Percentiles rank a stretch among this genome's conserved stretches.
phyloP scores from a whole-genome alignment of 2,797 vertebrate genomes.

The Enteromius viviparus region DNA sequence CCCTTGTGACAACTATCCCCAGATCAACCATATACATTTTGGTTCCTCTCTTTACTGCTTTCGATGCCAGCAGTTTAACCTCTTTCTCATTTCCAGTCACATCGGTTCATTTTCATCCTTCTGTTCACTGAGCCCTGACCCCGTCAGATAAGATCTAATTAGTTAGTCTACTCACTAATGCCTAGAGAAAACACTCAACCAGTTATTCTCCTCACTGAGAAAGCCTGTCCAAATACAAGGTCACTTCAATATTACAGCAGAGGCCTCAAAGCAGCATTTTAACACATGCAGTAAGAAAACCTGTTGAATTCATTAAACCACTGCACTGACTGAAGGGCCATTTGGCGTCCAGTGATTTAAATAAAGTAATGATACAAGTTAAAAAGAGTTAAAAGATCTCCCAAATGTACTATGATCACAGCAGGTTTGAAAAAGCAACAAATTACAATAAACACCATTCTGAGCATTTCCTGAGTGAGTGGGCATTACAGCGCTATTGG shows the following conservation, averaged over 20 bases:
- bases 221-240: slow-evolving; percentile 21
- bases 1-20: background rate
- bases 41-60: background rate
- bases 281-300: background rate
- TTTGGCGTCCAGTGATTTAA: slow-evolving; percentile 25
- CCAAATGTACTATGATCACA: background rate
- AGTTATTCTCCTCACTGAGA: background rate
- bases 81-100: slow-evolving; percentile 1
- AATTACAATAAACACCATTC: background rate
- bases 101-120: slow-evolving; percentile 20
- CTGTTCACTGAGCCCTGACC: slow-evolving; percentile 44
- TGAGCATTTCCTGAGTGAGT: background rate
- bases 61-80: background rate
- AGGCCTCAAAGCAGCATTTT: slow-evolving; percentile 19
- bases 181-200: slow-evolving; percentile 30
- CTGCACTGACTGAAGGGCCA: slow-evolving; percentile 3
- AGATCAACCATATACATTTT: background rate
- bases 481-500: background rate
- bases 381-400: slow-evolving; percentile 1
- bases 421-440: slow-evolving; percentile 2
- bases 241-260: slow-evolving; percentile 22
- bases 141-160: slow-evolving; percentile 52
- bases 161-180: slow-evolving; percentile 27
- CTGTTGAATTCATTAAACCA: slow-evolving; percentile 34
- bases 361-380: slow-evolving; percentile 2